These are phyloP conservation scores for Cassiopea xamachana DNA, from an alignment of 30 jellyfish, hydroid and myxozoan species.

Conservation along the genomic window DNA sequence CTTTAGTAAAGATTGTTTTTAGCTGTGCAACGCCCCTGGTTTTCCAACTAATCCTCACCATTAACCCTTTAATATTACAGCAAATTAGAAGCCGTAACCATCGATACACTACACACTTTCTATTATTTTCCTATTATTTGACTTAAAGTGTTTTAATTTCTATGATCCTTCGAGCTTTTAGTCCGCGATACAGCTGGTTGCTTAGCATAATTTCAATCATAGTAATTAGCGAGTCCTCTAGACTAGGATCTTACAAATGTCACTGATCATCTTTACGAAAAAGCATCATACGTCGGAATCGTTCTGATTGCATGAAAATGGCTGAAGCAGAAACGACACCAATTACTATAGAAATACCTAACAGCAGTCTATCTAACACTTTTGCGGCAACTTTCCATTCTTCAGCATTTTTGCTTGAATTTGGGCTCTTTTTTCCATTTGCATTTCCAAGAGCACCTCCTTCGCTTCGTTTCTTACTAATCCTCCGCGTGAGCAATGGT, in stretches of 20 bases:
- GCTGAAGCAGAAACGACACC: conserved; percentile 91
- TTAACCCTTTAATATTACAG: too few relatives aligned
- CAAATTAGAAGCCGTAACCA: too few relatives aligned
- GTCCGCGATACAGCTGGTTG: too few relatives aligned
- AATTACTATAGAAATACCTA: conserved; percentile 67
- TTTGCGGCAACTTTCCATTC: conserved; percentile 94
- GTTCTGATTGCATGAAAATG: conserved; percentile 75
- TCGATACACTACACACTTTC: too few relatives aligned
- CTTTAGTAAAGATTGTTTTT: too few relatives aligned
- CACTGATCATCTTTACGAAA: neutral
- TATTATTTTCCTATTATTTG: too few relatives aligned
- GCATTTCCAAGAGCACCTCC: conserved; percentile 47
- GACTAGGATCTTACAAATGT: neutral
- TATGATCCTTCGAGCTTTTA: too few relatives aligned
- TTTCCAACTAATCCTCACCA: too few relatives aligned
- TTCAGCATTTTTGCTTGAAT: conserved; percentile 66
- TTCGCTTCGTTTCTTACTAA: conserved; percentile 11
- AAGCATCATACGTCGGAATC: conserved; percentile 79
- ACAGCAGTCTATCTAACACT: conserved; percentile 83
- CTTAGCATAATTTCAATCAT: too few relatives aligned
- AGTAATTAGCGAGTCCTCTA: neutral
- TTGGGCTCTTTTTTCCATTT: neutral
- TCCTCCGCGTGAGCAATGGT: conserved; percentile 29
- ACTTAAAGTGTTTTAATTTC: too few relatives aligned
- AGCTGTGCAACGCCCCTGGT: too few relatives aligned